phyloP scores from a whole-genome alignment of 2,888 invertebrate species.

The Pristionchus mayeri region DNA sequence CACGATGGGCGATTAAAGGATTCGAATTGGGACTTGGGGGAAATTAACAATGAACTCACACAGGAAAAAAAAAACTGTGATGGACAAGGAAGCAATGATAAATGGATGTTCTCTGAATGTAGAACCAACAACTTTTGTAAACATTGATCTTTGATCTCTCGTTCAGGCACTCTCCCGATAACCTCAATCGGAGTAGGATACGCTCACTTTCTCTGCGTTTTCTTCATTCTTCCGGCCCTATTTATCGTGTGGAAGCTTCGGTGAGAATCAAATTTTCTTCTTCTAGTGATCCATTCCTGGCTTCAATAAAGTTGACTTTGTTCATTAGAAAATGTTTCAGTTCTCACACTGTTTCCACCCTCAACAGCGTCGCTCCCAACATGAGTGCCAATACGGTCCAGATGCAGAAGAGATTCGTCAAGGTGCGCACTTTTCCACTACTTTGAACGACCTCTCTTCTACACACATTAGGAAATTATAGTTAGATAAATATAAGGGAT shows the following conservation, averaged over 20 bases:
- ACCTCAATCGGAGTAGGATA: conserved; percentile 21
- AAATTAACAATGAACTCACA: no score
- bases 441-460: not conserved
- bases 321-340: not conserved
- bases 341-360: not conserved
- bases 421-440: not conserved
- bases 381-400: not conserved
- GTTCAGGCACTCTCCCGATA: conserved; percentile 8
- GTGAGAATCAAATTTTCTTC: no score
- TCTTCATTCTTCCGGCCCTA: conserved; percentile 4
- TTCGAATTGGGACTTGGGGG: no score
- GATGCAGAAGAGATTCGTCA: conserved; percentile 17
- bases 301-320: no score
- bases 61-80: no score
- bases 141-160: conserved; percentile 3
- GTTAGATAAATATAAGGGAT: no score
- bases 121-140: no score
- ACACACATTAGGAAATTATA: no score
- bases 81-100: no score
- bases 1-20: no score
- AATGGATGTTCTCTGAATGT: no score
- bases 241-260: not conserved
- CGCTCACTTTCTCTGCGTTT: conserved; percentile 14
- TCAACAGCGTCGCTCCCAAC: not conserved
- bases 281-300: no score